Evolutionary conservation across 2,113 vertebrate genomes (phyloP).

Genomic region (Cyanoliseus patagonus): DNA sequence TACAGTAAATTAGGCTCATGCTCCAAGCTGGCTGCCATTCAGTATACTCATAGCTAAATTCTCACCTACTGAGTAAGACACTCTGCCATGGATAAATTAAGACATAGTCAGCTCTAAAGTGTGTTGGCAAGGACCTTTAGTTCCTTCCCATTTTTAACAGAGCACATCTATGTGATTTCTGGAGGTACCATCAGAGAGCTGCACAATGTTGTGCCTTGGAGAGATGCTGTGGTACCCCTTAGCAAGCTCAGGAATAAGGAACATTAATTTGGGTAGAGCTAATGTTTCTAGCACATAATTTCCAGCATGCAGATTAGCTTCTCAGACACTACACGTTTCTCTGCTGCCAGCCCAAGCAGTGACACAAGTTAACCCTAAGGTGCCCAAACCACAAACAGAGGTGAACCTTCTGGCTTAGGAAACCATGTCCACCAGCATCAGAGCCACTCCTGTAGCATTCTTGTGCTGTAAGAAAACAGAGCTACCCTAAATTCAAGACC

Average conservation of each 20-base stretch:
- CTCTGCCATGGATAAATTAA: constrained; percentile 62
- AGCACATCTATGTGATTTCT: constrained; percentile 14
- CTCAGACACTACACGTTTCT: neutral
- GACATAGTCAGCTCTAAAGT: constrained; percentile 42
- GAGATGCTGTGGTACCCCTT: neutral
- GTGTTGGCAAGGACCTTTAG: constrained; percentile 46
- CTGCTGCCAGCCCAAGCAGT: neutral
- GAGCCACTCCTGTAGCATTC: neutral
- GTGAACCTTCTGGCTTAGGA: neutral
- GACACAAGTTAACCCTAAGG: neutral
- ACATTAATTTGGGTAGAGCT: neutral
- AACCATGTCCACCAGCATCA: neutral
- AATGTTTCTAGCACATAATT: neutral
- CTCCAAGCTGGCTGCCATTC: constrained; percentile 59
- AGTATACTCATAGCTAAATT: constrained; percentile 51
- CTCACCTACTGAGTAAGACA: constrained; percentile 61
- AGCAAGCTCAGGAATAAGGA: neutral
- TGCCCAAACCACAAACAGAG: neutral
- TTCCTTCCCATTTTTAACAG: constrained; percentile 40
- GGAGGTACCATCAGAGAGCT: neutral
- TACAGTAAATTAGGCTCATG: constrained; percentile 64
- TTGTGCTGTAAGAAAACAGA: neutral
- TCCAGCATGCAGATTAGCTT: neutral
- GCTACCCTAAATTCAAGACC: neutral
- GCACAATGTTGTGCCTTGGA: neutral